Evolutionary conservation across 1,140 invertebrate genomes (phyloP).

Genomic region (Bombus impatiens): DNA sequence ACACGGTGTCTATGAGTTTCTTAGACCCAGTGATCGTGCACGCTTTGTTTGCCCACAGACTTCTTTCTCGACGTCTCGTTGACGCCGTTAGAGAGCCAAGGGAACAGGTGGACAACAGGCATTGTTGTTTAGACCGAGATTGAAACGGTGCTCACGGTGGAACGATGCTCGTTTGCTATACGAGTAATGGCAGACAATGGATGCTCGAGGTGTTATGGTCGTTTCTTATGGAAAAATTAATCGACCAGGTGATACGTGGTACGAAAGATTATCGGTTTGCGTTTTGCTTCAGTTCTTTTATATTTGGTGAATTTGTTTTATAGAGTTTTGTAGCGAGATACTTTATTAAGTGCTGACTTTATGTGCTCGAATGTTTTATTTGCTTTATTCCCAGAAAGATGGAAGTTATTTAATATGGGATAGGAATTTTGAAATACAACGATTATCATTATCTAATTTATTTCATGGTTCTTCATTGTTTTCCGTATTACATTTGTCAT

Average conservation of each 20-base stretch:
- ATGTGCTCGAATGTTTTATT: too few relatives aligned
- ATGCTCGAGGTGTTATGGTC: neutral
- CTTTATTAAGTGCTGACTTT: too few relatives aligned
- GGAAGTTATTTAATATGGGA: too few relatives aligned
- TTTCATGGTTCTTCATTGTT: too few relatives aligned
- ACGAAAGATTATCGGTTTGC: neutral
- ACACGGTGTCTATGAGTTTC: constrained; percentile 51
- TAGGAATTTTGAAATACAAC: too few relatives aligned
- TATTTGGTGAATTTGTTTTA: neutral
- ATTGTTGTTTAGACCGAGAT: neutral
- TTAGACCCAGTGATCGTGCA: constrained; percentile 26
- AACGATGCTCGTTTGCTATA: neutral
- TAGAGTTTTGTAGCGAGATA: too few relatives aligned
- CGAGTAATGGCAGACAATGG: neutral
- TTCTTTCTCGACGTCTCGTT: constrained; percentile 30
- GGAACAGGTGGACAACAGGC: constrained; percentile 31
- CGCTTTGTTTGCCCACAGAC: constrained; percentile 40
- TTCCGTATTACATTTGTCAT: too few relatives aligned
- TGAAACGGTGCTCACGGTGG: neutral
- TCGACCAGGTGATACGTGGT: neutral
- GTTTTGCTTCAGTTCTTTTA: neutral
- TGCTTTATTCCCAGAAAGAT: too few relatives aligned
- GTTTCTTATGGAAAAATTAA: neutral
- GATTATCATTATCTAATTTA: too few relatives aligned
- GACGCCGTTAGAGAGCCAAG: neutral